Evolutionary conservation across 2,113 vertebrate genomes (phyloP).

Genomic region (Cyprinodon brontotheroides): DNA sequence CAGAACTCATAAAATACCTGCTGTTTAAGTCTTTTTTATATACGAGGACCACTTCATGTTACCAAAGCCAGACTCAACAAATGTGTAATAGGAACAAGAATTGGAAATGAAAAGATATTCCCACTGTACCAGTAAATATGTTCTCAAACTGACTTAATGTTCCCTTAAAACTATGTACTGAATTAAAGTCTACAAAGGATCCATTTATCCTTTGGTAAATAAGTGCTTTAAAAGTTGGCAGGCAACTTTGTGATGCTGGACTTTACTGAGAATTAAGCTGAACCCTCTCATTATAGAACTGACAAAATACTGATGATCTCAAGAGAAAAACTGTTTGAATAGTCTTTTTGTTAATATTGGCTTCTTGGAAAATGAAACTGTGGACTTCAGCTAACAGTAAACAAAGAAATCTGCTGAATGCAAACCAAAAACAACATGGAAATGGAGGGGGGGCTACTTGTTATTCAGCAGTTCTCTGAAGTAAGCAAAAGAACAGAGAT

Average conservation of each 20-base stretch:
- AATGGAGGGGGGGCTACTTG: background rate
- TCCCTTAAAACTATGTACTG: background rate
- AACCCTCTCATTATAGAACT: conserved; percentile 13
- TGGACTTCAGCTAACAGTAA: background rate
- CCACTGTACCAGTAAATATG: background rate
- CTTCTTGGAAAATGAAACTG: background rate
- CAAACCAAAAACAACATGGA: conserved; percentile 5
- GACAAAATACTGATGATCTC: background rate
- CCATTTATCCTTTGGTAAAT: background rate
- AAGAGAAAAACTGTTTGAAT: background rate
- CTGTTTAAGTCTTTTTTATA: conserved; percentile 10
- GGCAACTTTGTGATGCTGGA: background rate
- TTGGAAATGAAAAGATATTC: background rate
- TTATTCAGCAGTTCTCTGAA: background rate
- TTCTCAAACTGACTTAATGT: background rate
- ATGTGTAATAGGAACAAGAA: background rate
- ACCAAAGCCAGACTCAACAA: background rate
- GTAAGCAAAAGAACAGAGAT: conserved; percentile 5
- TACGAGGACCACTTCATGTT: conserved; percentile 1
- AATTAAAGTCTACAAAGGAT: background rate
- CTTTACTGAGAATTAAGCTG: background rate
- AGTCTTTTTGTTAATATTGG: background rate
- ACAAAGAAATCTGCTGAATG: background rate
- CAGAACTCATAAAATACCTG: background rate
- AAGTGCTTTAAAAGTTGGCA: background rate